Evolutionary conservation across 1,140 invertebrate species (phyloP), one percentile per base, ranked within the genome.

Genomic region (Bombus terrestris): DNA sequence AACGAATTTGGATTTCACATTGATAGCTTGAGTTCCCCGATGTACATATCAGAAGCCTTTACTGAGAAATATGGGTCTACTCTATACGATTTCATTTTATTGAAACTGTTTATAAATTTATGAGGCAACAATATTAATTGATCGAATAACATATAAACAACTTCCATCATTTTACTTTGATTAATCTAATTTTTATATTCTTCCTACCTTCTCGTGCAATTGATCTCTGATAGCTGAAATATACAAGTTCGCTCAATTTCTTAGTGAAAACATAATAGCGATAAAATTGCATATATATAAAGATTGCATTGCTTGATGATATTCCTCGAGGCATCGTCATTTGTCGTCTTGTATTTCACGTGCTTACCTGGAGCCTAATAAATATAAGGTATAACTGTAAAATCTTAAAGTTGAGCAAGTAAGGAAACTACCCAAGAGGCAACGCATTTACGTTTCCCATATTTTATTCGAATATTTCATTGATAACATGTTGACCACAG

Each of bases 1-100:
- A 80, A 78, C 37, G 81, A 89, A 84, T 88, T 88, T 90, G 82
- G 59, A 79, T 88, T 62, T 71, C 53, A 47, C 32, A 39, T n/a
- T 59, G 37, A 74, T 47, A 39, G 12, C 28, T 22, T 35, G 28
- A 22, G 15, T 43, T 10, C 4, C 18, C 2, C 15, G 41, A 35
- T 39, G 47, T 71, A n/a, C n/a, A 66, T 28, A 13, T 62, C 13
- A 47, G 22, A n/a, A n/a, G 12, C 28, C 32, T 39, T 69, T 28
- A 8, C n/a, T 4, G 15, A 66, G 18, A n/a, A 28, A 53, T 25
- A 32, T 28, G 47, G 10, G 13, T 77, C 77, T 39, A 13, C 32
- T 78, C 32, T 78, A 59, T 37, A 83, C 15, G 25, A 15, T 68
- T 53, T 53, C 22, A 15, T 32, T 81, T 59, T 35, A 3, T 12